Percentiles rank a stretch among this genome's conserved stretches.
Evolutionary conservation across 2,113 vertebrate species (phyloP).

Genomic region (Speoplatyrhinus poulsoni): DNA sequence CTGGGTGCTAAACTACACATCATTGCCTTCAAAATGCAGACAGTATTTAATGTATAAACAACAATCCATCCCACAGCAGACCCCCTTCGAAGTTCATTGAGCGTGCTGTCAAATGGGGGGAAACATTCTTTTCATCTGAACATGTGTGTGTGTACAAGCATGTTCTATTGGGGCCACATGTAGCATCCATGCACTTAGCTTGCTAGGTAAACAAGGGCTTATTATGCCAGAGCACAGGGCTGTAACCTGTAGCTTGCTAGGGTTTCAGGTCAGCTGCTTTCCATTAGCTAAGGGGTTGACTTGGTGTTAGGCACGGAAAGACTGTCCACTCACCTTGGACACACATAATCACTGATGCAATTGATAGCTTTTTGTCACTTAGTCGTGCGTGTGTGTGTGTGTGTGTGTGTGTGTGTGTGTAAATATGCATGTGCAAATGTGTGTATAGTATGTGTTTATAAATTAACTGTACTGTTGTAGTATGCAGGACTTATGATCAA

Average conservation of each 20-base stretch:
- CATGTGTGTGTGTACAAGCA: constrained; percentile 37
- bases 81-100: constrained; percentile 26
- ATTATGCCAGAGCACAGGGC: constrained; percentile 49
- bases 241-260: constrained; percentile 59
- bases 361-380: constrained; percentile 43
- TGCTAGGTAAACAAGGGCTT: constrained; percentile 69
- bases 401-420: constrained; percentile 3
- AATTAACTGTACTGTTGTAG: too few relatives aligned
- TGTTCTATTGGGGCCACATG: constrained; percentile 69
- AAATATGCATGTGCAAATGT: constrained; percentile 4
- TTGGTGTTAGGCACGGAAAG: constrained; percentile 43
- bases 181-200: constrained; percentile 59
- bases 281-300: constrained; percentile 62
- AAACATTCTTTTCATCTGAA: constrained; percentile 65
- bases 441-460: too few relatives aligned
- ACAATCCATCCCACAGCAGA: constrained; percentile 15
- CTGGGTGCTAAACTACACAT: neutral
- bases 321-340: constrained; percentile 67
- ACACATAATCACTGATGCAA: constrained; percentile 51
- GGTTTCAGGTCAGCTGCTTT: constrained; percentile 73
- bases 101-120: constrained; percentile 53
- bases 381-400: constrained; percentile 21
- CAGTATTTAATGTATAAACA: neutral
- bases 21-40: constrained; percentile 9
- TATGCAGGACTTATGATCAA: neutral